Base-by-base conservation (phyloP, 2,113 vertebrate species). In the Cricetomys ansorgei region DNA sequence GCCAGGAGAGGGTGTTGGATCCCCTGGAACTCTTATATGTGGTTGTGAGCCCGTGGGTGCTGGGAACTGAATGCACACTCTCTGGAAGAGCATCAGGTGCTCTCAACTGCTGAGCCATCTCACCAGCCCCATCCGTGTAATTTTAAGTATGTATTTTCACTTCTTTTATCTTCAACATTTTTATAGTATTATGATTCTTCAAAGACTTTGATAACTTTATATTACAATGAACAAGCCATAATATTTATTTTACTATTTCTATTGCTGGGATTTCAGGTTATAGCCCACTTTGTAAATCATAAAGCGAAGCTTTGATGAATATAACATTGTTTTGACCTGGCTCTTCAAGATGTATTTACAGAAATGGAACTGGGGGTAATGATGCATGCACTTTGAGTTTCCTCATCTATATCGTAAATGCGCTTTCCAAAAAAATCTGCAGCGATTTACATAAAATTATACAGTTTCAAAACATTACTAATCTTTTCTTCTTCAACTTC, bases 141-240 rank as follows among this genome's bases (percentile, higher is more conserved):
- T 53, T 77, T 89, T 40, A 84, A 84, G 19, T n/a, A 75, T 93
- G 34, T 62, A 94, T 83, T 86, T 95, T 91, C 31, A 85, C 50
- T 95, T 91, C 50, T 91, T 67, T 62, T 17, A 91, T 40, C 88
- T 73, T 92, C 93, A 88, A 73, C 31, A 89, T 86, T 92, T 89
- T 70, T 73, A 6, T 31, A 84, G 29, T 73, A 77, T 40, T 91
- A 88, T 11, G 88, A 94, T 95, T 76, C 76, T 83, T 97, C 92
- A 81, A 95, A 91, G 93, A 55, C 34, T 96, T 94, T 77, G 91
- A 91, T 91, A 94, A 64, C 89, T 77, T 37, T 12, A 43, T 59
- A 85, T 53, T 57, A 55, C 12, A 65, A 79, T 70, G 89, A 92
- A 89, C 10, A 13, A 45, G 31, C 73, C 72, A 31, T 89, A 34